Percentiles rank a stretch among this genome's conserved stretches.
Evolutionary conservation across 1,140 invertebrate genomes (phyloP).

Genomic region (Formica selysi): DNA sequence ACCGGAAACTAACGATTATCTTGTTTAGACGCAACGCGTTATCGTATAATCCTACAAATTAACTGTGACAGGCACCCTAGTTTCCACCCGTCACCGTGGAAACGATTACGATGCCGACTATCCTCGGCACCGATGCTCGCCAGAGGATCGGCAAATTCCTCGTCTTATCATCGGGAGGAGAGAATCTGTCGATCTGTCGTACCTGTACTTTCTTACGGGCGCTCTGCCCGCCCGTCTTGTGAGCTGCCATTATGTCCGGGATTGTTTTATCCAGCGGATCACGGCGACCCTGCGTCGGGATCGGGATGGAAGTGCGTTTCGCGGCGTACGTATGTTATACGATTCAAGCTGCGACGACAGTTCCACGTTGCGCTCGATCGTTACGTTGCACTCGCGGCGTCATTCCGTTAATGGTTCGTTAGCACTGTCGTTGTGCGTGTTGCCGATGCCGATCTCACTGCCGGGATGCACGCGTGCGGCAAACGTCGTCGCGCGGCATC

Average conservation of each 20-base stretch:
- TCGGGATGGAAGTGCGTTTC: not conserved
- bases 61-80: not conserved
- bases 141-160: not conserved
- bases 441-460: slow-evolving; percentile 51
- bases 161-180: not conserved
- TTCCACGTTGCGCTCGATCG: slow-evolving; percentile 43
- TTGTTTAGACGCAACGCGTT: not conserved
- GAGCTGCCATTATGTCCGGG: slow-evolving; percentile 82
- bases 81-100: not conserved
- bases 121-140: not conserved
- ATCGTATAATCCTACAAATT: not conserved
- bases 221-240: slow-evolving; percentile 87
- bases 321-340: not conserved
- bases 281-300: not conserved
- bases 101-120: not conserved
- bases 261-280: slow-evolving; percentile 17
- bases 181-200: slow-evolving; percentile 63
- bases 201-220: slow-evolving; percentile 90
- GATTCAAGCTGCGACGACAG: slow-evolving; percentile 14
- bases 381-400: slow-evolving; percentile 30
- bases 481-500: slow-evolving; percentile 5
- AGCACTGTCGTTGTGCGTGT: slow-evolving; percentile 42
- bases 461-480: slow-evolving; percentile 17
- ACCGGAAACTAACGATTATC: not conserved
- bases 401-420: not conserved